Evolutionary conservation across 37 sponge, comb jelly and placozoan genomes (phyloP).

Genomic region (Geodia barretti): DNA sequence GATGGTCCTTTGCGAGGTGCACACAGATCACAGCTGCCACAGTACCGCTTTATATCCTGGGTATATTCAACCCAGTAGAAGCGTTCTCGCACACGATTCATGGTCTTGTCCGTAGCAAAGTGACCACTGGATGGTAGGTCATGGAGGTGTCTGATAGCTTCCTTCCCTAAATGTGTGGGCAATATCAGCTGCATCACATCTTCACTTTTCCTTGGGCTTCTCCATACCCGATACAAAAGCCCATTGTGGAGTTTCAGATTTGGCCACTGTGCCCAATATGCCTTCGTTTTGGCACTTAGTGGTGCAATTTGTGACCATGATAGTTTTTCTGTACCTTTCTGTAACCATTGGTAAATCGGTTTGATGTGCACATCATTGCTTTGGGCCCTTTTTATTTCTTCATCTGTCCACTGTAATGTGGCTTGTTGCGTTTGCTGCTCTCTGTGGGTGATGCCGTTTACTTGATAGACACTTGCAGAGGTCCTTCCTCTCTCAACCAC

Average conservation of each 20-base stretch:
- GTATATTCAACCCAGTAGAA: constrained; percentile 27
- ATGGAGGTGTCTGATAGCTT: constrained; percentile 13
- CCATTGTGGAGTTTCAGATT: background rate
- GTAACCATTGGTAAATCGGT: constrained; percentile 2
- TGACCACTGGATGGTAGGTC: constrained; percentile 14
- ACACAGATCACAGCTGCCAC: constrained; percentile 30
- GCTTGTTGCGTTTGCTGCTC: too few species aligned
- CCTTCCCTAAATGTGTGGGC: background rate
- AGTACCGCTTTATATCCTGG: constrained; percentile 10
- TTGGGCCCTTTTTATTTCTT: too few species aligned
- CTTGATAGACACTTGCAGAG: too few species aligned
- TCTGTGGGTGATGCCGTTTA: too few species aligned
- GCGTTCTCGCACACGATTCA: background rate
- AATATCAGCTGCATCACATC: constrained; percentile 10
- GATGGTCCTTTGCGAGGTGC: constrained; percentile 15
- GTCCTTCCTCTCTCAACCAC: too few species aligned
- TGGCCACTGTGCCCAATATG: constrained; percentile 18
- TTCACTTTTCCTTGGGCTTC: constrained; percentile 2
- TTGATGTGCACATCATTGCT: background rate
- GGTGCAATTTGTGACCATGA: background rate
- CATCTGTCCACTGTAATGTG: too few species aligned
- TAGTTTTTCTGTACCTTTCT: background rate
- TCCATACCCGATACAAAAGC: constrained; percentile 24
- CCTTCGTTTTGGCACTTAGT: background rate
- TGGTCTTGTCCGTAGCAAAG: constrained; percentile 14